A percentile compares a stretch with the other conserved stretches of the same genome.
Conservation (phyloP, 2,113 vertebrate species). For the Chaenocephalus aceratus region DNA sequence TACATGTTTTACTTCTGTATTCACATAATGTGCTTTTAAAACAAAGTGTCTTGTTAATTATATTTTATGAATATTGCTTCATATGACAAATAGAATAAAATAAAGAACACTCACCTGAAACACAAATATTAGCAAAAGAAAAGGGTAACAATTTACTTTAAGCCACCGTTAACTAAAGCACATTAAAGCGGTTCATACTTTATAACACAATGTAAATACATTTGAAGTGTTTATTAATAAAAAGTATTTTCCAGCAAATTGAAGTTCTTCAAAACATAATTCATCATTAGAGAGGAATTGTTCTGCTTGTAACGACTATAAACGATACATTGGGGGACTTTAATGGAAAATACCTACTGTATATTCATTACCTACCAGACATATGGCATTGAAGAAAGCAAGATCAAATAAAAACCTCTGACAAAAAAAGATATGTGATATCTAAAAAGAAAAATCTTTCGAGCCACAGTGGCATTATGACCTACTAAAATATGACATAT, state of each 20-base stretch:
- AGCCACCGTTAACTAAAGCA: not conserved
- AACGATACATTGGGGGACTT: no score
- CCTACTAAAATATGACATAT: slow-evolving; percentile 41
- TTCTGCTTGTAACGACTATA: no score
- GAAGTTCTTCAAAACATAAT: no score
- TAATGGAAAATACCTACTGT: no score
- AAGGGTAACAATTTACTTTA: not conserved
- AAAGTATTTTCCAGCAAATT: not conserved
- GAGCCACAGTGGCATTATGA: slow-evolving; percentile 31
- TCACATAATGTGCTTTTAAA: not conserved
- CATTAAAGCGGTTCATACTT: not conserved
- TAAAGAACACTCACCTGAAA: not conserved
- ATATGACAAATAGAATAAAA: not conserved
- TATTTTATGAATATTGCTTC: not conserved
- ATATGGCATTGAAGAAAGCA: not conserved
- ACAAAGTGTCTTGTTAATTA: not conserved
- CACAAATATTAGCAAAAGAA: not conserved
- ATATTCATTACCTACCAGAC: not conserved
- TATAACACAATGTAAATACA: not conserved
- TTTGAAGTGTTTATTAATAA: not conserved
- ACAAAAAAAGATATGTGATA: slow-evolving; percentile 4
- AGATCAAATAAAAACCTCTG: not conserved
- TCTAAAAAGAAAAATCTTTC: not conserved
- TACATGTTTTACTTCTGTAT: not conserved
- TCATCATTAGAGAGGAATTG: no score